These are phyloP conservation scores for Rugalucina vietnamica DNA, from an alignment of 2,888 invertebrate genomes.

Conservation along the genomic window DNA sequence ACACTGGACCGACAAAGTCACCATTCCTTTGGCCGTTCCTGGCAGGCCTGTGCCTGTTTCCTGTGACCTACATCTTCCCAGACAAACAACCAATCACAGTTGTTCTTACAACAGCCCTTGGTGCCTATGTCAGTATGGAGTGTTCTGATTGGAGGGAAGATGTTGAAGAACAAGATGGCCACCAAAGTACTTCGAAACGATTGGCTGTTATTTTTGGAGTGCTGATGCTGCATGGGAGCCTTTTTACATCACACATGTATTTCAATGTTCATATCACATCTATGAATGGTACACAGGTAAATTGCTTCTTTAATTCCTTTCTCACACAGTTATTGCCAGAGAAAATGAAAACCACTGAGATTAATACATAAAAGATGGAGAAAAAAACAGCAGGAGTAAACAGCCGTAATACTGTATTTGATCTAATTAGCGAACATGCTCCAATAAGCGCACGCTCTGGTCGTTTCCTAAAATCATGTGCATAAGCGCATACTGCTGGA, in stretches of 20 bases:
- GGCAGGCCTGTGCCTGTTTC: conserved; percentile 89
- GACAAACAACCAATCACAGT: conserved; percentile 34
- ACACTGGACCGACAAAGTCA: conserved; percentile 93
- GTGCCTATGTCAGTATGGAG: conserved; percentile 42
- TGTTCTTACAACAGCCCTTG: conserved; percentile 35
- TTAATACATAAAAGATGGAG: too few relatives aligned
- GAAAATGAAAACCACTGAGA: too few relatives aligned
- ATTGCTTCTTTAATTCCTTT: too few relatives aligned
- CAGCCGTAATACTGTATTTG: too few relatives aligned
- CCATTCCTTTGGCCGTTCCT: conserved; percentile 88
- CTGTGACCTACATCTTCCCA: conserved; percentile 85
- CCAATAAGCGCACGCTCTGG: too few relatives aligned
- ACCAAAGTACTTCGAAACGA: neutral
- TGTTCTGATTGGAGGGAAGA: conserved; percentile 38
- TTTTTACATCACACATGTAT: conserved; percentile 53
- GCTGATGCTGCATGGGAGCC: conserved; percentile 38
- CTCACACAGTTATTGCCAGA: too few relatives aligned
- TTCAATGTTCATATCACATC: conserved; percentile 38
- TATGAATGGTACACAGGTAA: conserved; percentile 54
- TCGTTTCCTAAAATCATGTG: too few relatives aligned
- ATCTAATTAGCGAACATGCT: too few relatives aligned
- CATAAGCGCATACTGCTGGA: too few relatives aligned
- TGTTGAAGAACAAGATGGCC: neutral
- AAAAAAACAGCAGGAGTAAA: too few relatives aligned
- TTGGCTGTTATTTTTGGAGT: neutral